Base-by-base conservation (phyloP, 2,113 vertebrate genomes). In the Oreochromis spilurus region DNA sequence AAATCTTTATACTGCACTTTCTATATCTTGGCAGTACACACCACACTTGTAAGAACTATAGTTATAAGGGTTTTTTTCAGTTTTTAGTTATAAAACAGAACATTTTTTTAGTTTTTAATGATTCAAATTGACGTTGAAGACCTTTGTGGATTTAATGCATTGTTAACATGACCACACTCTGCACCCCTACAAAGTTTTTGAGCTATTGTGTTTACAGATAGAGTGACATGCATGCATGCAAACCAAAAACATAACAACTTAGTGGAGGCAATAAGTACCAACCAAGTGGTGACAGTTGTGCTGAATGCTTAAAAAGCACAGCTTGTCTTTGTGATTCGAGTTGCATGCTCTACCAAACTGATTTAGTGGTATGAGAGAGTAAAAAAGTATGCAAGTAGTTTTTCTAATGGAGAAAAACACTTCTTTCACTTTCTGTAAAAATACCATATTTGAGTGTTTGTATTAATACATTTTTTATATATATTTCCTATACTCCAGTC, bases 11-110 rank as follows among this genome's bases (percentile, higher is more conserved):
- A 0, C 10, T 36, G 60, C 34, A 65, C 19, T 65, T 65, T 65
- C 60, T 65, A 1, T 38, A 38, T 65, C 2, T 65, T 65, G 6
- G 34, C 10, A 65, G 21, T 38, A 38, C 60, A 65, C 2, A 0
- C 0, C 34, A 0, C 60, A n/a, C 17, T 36, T 65, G 4, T 65
- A 62, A 62, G 17, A 62, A 2, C 60, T 36, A 36, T 65, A 65
- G 60, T 38, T 7, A 7, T 38, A 65, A 38, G 0, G 34, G 7
- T 67, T 21, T 65, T 0, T 38, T 34, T 29, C 26, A 8, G 54
- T 57, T 58, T 58, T 60, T 60, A 60, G 14, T 7, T 65, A 36
- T 34, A 36, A 36, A 36, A 8, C 7, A 36, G 7, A 36, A 36
- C 7, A 36, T 36, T 8, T 36, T 36, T 36, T 36, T 2, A 1